phyloP scores from a whole-genome alignment of 2,888 invertebrate genomes.

The Trachelus iudaicus region DNA sequence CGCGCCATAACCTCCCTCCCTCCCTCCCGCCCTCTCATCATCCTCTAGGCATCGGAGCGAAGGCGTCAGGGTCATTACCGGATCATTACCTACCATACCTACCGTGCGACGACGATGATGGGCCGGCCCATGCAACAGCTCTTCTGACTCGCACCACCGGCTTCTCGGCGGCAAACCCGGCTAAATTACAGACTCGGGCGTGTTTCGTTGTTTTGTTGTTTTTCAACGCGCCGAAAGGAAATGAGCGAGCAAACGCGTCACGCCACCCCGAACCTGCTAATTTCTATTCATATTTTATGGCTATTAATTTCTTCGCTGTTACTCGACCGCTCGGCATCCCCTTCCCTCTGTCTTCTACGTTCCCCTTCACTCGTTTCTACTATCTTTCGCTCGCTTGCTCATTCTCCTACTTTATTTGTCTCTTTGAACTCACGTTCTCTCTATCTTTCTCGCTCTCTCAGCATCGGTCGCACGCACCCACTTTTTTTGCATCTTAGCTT shows the following conservation, averaged over 20 bases:
- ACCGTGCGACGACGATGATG: slow-evolving; percentile 57
- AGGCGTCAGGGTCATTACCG: slow-evolving; percentile 64
- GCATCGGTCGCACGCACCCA: slow-evolving; percentile 2
- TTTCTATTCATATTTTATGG: slow-evolving; percentile 67
- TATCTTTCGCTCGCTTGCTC: slow-evolving; percentile 18
- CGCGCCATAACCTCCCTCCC: slow-evolving; percentile 16
- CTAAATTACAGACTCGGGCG: slow-evolving; percentile 65
- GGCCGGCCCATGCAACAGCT: slow-evolving; percentile 17
- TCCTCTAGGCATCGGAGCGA: slow-evolving; percentile 35
- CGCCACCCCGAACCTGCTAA: slow-evolving; percentile 67
- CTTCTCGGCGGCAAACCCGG: slow-evolving; percentile 59
- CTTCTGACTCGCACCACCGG: slow-evolving; percentile 4
- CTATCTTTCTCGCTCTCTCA: slow-evolving; percentile 15
- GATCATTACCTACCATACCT: slow-evolving; percentile 64
- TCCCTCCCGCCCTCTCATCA: too few species aligned
- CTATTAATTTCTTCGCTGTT: slow-evolving; percentile 66
- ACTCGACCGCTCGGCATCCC: slow-evolving; percentile 37
- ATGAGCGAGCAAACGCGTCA: slow-evolving; percentile 67
- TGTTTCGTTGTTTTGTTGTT: slow-evolving; percentile 67
- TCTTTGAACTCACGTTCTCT: slow-evolving; percentile 7
- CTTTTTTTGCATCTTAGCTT: slow-evolving; percentile 2
- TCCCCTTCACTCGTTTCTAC: slow-evolving; percentile 22
- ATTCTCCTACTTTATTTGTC: slow-evolving; percentile 14
- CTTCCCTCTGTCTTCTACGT: slow-evolving; percentile 19
- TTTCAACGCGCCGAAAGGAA: slow-evolving; percentile 67